Base-by-base conservation (phyloP, 2,113 vertebrate species). In the Mesocricetus auratus region DNA sequence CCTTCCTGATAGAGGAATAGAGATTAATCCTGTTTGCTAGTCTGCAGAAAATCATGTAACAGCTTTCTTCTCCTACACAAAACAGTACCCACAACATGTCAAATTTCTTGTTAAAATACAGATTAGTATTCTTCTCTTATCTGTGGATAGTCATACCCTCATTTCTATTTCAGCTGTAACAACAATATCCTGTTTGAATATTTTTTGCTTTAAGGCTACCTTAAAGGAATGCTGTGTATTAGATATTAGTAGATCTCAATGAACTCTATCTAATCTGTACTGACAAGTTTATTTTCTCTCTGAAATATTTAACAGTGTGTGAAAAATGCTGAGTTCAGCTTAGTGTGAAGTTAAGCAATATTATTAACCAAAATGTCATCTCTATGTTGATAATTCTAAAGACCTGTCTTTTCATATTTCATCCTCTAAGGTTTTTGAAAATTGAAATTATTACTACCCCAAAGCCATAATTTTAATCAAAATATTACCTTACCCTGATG, bases 1-100 rank as follows among this genome's bases (percentile, higher is more conserved):
- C 98, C 95, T 98, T 97, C 68, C 60, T 98, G 95, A 97, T 92
- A 92, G 91, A 98, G 82, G 58, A 95, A 66, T 88, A 79, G 71
- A 96, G 94, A 98, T 98, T 97, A 98, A 98, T 97, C 64, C 74
- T 97, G n/a, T 83, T 98, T 95, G 91, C 94, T 82, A 60, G 29
- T 96, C 97, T 90, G 73, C 58, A 96, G 89, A 77, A 97, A 98
- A 97, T 97, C 97, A 95, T 88, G 58, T 89, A 96, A 98, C 74
- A 19, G 47, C 94, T 95, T 53, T 74, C 66, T 95, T 97, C 86
- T 94, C 45, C 87, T 92, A 64, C 3, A 89, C 19, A 71, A 85
- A 98, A 93, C 78, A 62, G 3, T 91, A 31, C 39, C 86, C 2
- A 1, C 4, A 82, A 26, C 31, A 69, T 96, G 58, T 89, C 88